phyloP scores from a whole-genome alignment of 1,140 invertebrate species.

The Hyposmocoma kahamanoa region DNA sequence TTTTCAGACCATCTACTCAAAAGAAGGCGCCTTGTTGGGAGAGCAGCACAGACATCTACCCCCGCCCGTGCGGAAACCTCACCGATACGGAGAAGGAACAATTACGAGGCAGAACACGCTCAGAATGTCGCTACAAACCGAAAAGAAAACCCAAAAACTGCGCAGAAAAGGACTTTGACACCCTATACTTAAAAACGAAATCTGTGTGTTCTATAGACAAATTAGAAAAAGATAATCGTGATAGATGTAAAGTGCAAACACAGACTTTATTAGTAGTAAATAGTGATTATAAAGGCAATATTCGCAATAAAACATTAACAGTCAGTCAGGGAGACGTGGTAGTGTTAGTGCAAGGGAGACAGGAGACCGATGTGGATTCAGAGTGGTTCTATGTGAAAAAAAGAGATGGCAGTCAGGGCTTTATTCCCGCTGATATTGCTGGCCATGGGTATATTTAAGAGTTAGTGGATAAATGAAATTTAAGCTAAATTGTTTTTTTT shows the following conservation, averaged over 20 bases:
- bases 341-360: slow-evolving; percentile 74
- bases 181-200: slow-evolving; percentile 78
- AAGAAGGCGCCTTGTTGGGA: slow-evolving; percentile 83
- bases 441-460: slow-evolving; percentile 82
- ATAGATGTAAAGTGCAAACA: slow-evolving; percentile 39
- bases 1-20: slow-evolving; percentile 52
- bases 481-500: too few relatives aligned
- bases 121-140: slow-evolving; percentile 71
- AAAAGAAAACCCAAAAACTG: slow-evolving; percentile 67
- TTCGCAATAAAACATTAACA: slow-evolving; percentile 75
- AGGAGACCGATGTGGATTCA: slow-evolving; percentile 60
- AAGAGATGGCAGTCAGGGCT: slow-evolving; percentile 80
- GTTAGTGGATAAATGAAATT: too few relatives aligned
- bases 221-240: slow-evolving; percentile 39
- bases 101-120: slow-evolving; percentile 71
- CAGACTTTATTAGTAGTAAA: slow-evolving; percentile 81
- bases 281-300: slow-evolving; percentile 76
- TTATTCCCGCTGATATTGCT: slow-evolving; percentile 84
- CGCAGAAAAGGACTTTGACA: slow-evolving; percentile 80
- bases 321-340: slow-evolving; percentile 85
- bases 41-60: slow-evolving; percentile 84
- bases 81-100: slow-evolving; percentile 82
- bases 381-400: slow-evolving; percentile 85
- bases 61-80: slow-evolving; percentile 81
- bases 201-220: slow-evolving; percentile 59